These are phyloP conservation scores for Syndactyla subalaris DNA, from an alignment of 2,797 vertebrate genomes.

Conservation along the genomic window DNA sequence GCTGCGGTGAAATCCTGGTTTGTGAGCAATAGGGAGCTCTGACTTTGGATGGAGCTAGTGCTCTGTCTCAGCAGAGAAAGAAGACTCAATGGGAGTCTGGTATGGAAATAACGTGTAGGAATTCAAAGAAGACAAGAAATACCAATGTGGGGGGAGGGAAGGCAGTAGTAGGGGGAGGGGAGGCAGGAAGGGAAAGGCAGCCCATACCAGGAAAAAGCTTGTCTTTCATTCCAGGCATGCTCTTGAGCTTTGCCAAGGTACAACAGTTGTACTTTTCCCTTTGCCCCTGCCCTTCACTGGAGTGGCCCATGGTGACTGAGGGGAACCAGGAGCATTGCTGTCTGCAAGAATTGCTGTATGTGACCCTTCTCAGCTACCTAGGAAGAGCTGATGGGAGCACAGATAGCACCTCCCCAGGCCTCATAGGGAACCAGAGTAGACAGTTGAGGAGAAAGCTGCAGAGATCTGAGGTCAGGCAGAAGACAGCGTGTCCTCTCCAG, in stretches of 20 bases:
- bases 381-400: neutral
- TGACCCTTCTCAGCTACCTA: neutral
- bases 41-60: neutral
- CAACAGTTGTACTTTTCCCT: neutral
- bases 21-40: neutral
- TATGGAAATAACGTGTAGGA: neutral
- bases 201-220: neutral
- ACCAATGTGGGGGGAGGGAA: rapidly evolving
- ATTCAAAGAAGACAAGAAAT: neutral
- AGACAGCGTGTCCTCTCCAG: neutral
- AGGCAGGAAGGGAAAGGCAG: neutral
- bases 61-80: neutral
- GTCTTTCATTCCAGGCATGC: neutral
- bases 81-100: neutral
- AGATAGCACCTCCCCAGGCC: neutral
- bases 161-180: too few relatives aligned
- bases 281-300: neutral
- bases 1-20: neutral
- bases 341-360: neutral
- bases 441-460: neutral
- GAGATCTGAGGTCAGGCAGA: neutral
- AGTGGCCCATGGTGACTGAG: neutral
- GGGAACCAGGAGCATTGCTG: neutral
- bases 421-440: neutral
- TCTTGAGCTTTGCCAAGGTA: neutral